phyloP scores from a whole-genome alignment of 2,888 invertebrate species.

The Pseudococcus longispinus region DNA sequence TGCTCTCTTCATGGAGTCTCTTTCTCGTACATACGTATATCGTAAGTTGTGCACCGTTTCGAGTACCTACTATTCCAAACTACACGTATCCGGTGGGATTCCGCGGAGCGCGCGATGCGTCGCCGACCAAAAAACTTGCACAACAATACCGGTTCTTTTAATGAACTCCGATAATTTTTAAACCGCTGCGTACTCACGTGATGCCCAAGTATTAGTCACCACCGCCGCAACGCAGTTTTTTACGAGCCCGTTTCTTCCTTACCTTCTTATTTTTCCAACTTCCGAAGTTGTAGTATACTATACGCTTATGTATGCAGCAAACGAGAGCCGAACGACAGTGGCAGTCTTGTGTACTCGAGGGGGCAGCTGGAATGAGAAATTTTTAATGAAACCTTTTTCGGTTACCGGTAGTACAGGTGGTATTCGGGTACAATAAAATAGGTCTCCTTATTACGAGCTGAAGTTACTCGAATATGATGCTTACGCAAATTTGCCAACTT shows the following conservation, averaged over 20 bases:
- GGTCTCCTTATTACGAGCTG: background rate
- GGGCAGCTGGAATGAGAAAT: slow-evolving; percentile 36
- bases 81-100: slow-evolving; percentile 25
- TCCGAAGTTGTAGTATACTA: background rate
- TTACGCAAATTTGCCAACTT: background rate
- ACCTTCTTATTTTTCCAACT: background rate
- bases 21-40: background rate
- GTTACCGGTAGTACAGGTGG: slow-evolving; percentile 34
- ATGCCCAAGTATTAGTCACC: slow-evolving; percentile 6
- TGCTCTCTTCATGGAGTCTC: background rate
- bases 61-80: background rate
- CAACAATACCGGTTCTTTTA: slow-evolving; percentile 44
- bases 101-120: background rate
- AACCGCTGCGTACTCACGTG: background rate
- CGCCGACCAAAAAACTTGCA: slow-evolving; percentile 18
- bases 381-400: background rate
- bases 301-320: background rate
- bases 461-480: background rate
- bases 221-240: background rate
- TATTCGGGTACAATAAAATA: background rate
- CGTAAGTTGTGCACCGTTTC: slow-evolving; percentile 21
- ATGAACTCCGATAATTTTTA: slow-evolving; percentile 37
- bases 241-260: background rate
- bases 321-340: background rate
- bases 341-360: background rate